Evolutionary conservation across 1,140 invertebrate genomes (phyloP).

Genomic region (Halesus radiatus): DNA sequence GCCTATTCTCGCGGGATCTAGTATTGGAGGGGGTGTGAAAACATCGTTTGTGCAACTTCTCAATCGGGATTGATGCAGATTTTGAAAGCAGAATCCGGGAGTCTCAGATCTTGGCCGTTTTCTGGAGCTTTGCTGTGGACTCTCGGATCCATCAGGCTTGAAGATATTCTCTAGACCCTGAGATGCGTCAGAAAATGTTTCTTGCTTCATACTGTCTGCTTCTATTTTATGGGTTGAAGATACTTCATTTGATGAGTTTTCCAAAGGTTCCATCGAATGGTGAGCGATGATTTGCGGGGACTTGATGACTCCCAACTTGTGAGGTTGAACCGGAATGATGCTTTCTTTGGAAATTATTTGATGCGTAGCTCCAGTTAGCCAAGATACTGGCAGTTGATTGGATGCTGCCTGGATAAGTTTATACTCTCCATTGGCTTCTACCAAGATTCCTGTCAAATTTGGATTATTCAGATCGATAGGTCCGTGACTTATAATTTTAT

Average conservation of each 20-base stretch:
- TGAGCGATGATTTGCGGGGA: conserved; percentile 23
- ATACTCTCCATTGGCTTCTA: conserved; percentile 77
- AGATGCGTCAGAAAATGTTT: conserved; percentile 5
- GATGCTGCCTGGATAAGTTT: conserved; percentile 74
- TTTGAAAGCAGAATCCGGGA: conserved; percentile 67
- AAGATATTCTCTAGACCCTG: conserved; percentile 70
- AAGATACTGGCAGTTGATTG: conserved; percentile 55
- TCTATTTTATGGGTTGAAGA: conserved; percentile 49
- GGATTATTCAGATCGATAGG: conserved; percentile 72
- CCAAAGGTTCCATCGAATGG: not conserved
- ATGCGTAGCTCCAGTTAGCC: conserved; percentile 52
- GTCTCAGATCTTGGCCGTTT: conserved; percentile 67
- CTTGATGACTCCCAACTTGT: conserved; percentile 50
- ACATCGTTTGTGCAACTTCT: conserved; percentile 73
- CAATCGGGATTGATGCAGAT: conserved; percentile 70
- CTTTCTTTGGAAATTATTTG: conserved; percentile 54
- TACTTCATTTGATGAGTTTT: conserved; percentile 38
- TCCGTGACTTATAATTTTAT: conserved; percentile 75
- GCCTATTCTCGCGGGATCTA: conserved; percentile 89
- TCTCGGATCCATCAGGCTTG: conserved; percentile 76
- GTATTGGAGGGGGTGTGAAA: conserved; percentile 93
- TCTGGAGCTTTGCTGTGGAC: conserved; percentile 74
- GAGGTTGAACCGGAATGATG: conserved; percentile 40
- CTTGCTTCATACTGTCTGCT: conserved; percentile 51
- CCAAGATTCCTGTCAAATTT: conserved; percentile 73